Evolutionary conservation across 2,888 invertebrate species (phyloP).

Genomic region (Lagria hirta): DNA sequence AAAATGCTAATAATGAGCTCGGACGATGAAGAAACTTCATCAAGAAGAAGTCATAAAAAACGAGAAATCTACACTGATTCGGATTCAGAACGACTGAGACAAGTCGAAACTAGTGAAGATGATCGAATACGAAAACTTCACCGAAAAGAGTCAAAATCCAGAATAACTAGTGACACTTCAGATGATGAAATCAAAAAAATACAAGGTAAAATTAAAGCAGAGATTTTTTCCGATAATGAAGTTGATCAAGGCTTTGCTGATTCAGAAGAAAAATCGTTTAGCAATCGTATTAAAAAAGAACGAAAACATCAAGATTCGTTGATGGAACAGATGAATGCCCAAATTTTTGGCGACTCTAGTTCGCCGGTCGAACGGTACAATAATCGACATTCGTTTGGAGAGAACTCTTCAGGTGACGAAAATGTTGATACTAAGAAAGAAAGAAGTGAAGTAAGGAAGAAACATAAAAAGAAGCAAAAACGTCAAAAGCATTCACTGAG

Average conservation of each 20-base stretch:
- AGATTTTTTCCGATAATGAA: slow-evolving; percentile 63
- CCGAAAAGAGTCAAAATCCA: slow-evolving; percentile 68
- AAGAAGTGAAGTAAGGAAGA: slow-evolving; percentile 58
- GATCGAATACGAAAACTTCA: slow-evolving; percentile 57
- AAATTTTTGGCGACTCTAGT: slow-evolving; percentile 40
- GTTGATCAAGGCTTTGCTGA: slow-evolving; percentile 56
- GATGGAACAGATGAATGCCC: slow-evolving; percentile 40
- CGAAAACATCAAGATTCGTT: slow-evolving; percentile 45
- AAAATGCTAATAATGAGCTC: slow-evolving; percentile 51
- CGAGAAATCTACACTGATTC: slow-evolving; percentile 59
- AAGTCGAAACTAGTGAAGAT: slow-evolving; percentile 55
- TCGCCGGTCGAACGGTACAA: slow-evolving; percentile 35
- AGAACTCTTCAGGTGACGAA: slow-evolving; percentile 50
- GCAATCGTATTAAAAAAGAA: slow-evolving; percentile 48
- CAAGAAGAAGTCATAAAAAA: slow-evolving; percentile 46
- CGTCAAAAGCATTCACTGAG: slow-evolving; percentile 69
- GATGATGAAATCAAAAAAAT: slow-evolving; percentile 67
- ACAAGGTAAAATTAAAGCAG: slow-evolving; percentile 60
- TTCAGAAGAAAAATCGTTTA: slow-evolving; percentile 40
- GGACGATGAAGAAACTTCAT: slow-evolving; percentile 46
- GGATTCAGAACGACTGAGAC: slow-evolving; percentile 57
- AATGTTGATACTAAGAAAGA: slow-evolving; percentile 34
- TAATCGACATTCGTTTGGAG: slow-evolving; percentile 37
- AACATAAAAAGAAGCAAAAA: slow-evolving; percentile 84
- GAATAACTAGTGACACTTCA: slow-evolving; percentile 78